phyloP scores from a whole-genome alignment of 2,888 invertebrate genomes.

The Aradus depressus region DNA sequence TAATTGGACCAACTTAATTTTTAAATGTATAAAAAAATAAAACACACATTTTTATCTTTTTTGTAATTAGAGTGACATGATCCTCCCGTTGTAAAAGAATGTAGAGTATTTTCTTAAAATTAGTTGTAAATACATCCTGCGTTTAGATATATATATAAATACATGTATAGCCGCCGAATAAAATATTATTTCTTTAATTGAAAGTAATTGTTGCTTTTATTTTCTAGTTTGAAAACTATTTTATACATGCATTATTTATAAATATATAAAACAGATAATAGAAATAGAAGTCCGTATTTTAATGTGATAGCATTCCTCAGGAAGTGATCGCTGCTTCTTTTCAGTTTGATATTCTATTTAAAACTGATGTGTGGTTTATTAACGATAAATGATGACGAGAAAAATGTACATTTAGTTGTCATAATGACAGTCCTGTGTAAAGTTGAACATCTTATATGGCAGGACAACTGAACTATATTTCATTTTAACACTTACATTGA shows the following conservation, averaged over 20 bases:
- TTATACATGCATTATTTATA: slow-evolving; percentile 4
- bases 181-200: slow-evolving; percentile 11
- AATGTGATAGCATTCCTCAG: no score
- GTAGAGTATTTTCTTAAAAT: slow-evolving; percentile 26
- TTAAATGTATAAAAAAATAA: slow-evolving; percentile 27
- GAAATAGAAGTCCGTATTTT: slow-evolving; percentile 3
- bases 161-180: slow-evolving; percentile 20
- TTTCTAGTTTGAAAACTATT: slow-evolving; percentile 11
- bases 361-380: no score
- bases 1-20: slow-evolving; percentile 29
- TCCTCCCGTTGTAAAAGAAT: slow-evolving; percentile 20
- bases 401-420: no score
- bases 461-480: no score
- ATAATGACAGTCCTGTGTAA: no score
- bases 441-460: no score
- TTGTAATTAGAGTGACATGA: slow-evolving; percentile 23
- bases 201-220: slow-evolving; percentile 9
- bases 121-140: slow-evolving; percentile 25
- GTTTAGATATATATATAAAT: slow-evolving; percentile 10
- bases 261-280: not conserved
- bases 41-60: slow-evolving; percentile 22
- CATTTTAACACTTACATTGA: no score
- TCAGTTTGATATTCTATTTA: no score
- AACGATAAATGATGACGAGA: no score
- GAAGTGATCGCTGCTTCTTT: no score